Evolutionary conservation across 2,113 vertebrate species (phyloP).

Genomic region (Caretta caretta): DNA sequence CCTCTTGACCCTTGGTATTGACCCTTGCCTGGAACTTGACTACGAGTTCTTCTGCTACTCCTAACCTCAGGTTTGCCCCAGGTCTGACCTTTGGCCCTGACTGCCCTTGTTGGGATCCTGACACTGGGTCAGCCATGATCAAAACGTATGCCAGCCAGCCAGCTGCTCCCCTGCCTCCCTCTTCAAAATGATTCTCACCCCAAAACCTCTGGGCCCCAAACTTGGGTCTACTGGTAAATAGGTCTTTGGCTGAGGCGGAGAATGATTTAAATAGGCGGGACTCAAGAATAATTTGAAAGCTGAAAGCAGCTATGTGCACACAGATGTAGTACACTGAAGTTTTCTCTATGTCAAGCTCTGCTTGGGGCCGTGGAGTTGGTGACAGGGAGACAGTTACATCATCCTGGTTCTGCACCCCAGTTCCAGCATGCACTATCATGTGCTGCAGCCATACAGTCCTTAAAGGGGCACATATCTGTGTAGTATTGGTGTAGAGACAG

Average conservation of each 20-base stretch:
- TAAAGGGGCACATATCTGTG: background rate
- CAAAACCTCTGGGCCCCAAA: background rate
- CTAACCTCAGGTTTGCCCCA: too few relatives aligned
- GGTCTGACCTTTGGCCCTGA: background rate
- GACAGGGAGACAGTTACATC: background rate
- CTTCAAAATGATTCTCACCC: background rate
- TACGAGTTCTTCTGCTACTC: background rate
- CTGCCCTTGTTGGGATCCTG: background rate
- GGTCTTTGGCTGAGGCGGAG: background rate
- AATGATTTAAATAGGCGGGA: background rate
- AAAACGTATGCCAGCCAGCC: fast-evolving
- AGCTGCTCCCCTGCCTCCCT: background rate
- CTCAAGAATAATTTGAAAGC: background rate
- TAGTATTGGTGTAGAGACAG: background rate
- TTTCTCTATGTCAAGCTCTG: background rate
- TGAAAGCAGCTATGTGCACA: background rate
- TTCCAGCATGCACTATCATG: background rate
- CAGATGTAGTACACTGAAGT: background rate
- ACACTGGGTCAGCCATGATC: background rate
- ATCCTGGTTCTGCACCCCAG: background rate
- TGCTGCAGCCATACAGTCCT: background rate
- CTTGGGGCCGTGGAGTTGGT: background rate
- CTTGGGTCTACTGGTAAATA: background rate
- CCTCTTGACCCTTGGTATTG: background rate
- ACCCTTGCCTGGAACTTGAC: background rate